Evolutionary conservation across 2,797 vertebrate species (phyloP).

Genomic region (Falco berigora): DNA sequence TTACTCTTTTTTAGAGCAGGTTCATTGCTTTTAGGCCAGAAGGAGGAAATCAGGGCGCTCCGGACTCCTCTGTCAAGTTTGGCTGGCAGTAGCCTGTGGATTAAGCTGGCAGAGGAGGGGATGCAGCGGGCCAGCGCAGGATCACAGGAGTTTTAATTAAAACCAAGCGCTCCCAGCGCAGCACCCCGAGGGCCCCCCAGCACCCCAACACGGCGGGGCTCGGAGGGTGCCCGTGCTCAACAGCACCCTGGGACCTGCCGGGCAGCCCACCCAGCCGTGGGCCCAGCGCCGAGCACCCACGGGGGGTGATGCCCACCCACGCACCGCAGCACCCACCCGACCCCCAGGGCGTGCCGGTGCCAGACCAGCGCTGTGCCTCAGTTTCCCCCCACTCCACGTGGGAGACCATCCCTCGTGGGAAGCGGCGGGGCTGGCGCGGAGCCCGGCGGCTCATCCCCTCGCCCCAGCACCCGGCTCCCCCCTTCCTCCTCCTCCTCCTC

Average conservation of each 20-base stretch:
- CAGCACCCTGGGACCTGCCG: not conserved
- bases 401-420: not conserved
- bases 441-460: not conserved
- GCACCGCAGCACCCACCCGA: not conserved
- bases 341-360: not conserved
- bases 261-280: not conserved
- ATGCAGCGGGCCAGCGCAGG: not conserved
- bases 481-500: not conserved
- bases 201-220: not conserved
- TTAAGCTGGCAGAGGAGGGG: not conserved
- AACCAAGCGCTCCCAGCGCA: not conserved
- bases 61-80: not conserved
- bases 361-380: not conserved
- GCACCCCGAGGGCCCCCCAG: not conserved
- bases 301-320: not conserved
- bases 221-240: not conserved
- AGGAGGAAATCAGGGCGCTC: not conserved
- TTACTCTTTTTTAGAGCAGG: not conserved
- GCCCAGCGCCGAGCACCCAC: not conserved
- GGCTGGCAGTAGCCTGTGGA: not conserved
- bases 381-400: not conserved
- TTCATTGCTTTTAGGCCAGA: not conserved
- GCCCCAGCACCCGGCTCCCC: not conserved
- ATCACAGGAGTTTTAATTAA: not conserved
- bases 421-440: not conserved